Evolutionary conservation across 2,113 vertebrate genomes (phyloP), one percentile per base, ranked within the genome.

Genomic region (Myiagra hebetior): DNA sequence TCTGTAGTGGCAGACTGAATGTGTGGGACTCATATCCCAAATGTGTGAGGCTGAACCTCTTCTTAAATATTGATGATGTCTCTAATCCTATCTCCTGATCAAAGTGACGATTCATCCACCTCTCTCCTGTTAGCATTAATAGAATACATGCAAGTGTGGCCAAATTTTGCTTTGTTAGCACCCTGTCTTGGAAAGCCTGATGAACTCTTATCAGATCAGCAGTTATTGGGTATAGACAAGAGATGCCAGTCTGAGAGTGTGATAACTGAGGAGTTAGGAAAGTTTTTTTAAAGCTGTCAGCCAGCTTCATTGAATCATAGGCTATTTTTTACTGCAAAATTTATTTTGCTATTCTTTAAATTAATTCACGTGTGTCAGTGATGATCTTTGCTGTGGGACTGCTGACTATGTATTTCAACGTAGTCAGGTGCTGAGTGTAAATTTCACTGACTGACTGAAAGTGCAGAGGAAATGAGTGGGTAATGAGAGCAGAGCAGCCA

Each of bases 401-500:
- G 64, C 95, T 96, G 97, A 96, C 97, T 97, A 94, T 73, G 96
- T 97, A 98, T 98, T 98, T 98, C 87, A 98, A 97, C 96, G 69
- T 94, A 97, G 98, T 97, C 97, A 94, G 97, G 96, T 96, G 97
- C 97, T 49, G 92, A 97, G 98, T 98, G 97, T 97, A 98, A 98
- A 98, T 99, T 98, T 98, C 98, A 97, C 97, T 90, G 96, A 95
- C 97, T 97, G 98, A 98, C 97, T 97, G 92, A 95, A 98, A 98
- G 98, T 97, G 97, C 98, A 98, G 97, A 97, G 98, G 98, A 99
- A 99, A 99, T 98, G 98, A 98, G 98, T 97, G 96, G 98, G 98
- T 99, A 99, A 99, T 98, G 98, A 98, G 98, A 98, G 98, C 94
- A 95, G 98, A 99, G 98, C 98, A 98, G 99, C 98, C 98, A 98